phyloP scores from a whole-genome alignment of 1,140 invertebrate species.

The Aradophagus sp. region DNA sequence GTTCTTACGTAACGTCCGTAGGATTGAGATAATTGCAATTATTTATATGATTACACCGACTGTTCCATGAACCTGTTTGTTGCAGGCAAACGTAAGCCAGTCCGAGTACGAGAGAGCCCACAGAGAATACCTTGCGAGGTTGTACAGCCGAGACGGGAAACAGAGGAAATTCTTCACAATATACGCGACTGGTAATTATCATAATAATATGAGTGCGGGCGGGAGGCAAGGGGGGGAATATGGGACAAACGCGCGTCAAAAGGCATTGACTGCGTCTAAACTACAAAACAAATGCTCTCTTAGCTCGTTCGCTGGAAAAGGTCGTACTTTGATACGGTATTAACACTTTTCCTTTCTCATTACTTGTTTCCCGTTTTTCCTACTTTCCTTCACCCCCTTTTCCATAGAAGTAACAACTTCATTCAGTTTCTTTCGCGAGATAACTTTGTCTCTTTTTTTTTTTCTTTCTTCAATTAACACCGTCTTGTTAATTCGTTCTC shows the following conservation, averaged over 20 bases:
- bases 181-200: slow-evolving; percentile 67
- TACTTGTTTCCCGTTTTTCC: too few species aligned
- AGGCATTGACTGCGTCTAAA: slow-evolving; percentile 36
- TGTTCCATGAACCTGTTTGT: slow-evolving; percentile 46
- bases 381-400: too few species aligned
- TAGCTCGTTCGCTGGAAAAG: slow-evolving; percentile 25
- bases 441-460: too few species aligned
- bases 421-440: too few species aligned
- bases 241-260: slow-evolving; percentile 36
- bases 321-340: too few species aligned
- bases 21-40: slow-evolving; percentile 40
- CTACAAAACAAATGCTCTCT: slow-evolving; percentile 30
- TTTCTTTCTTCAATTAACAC: neutral
- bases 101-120: slow-evolving; percentile 74
- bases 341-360: too few species aligned
- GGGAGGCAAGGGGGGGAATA: slow-evolving; percentile 21
- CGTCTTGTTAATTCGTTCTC: too few species aligned
- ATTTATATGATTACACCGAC: slow-evolving; percentile 46
- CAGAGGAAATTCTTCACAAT: slow-evolving; percentile 70
- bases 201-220: slow-evolving; percentile 35
- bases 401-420: too few species aligned
- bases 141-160: slow-evolving; percentile 63
- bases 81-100: slow-evolving; percentile 75
- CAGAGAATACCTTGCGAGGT: slow-evolving; percentile 72
- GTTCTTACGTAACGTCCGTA: slow-evolving; percentile 13